Evolutionary conservation across 2,888 invertebrate genomes (phyloP).

Genomic region (Trachelus stipa): DNA sequence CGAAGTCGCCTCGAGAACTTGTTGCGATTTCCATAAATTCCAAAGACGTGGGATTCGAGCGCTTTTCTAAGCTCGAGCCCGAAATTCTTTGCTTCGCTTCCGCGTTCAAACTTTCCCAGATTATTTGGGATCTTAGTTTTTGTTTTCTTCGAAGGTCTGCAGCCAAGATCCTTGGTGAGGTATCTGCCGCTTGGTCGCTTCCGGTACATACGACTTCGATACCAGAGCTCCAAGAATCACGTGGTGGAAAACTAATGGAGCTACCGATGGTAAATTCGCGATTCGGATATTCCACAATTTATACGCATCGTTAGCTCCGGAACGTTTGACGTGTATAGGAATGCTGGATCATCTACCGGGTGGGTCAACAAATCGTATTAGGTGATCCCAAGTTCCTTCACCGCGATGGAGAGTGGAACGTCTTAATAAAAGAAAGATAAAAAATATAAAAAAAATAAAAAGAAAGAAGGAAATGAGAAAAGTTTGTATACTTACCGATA

Average conservation of each 20-base stretch:
- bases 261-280: background rate
- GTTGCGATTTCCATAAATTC: background rate
- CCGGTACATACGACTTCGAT: background rate
- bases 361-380: background rate
- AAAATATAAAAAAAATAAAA: slow-evolving; percentile 14
- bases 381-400: background rate
- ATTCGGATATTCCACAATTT: background rate
- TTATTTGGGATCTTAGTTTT: background rate
- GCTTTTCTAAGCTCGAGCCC: background rate
- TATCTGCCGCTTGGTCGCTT: background rate
- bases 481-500: slow-evolving; percentile 72
- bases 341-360: background rate
- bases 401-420: background rate
- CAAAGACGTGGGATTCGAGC: background rate
- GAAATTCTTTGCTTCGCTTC: background rate
- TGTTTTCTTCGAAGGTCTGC: background rate
- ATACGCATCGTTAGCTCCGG: background rate
- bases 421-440: slow-evolving; percentile 8
- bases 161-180: background rate
- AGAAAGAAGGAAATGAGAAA: background rate
- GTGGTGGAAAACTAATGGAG: background rate
- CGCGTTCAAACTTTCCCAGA: background rate
- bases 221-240: background rate
- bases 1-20: background rate
- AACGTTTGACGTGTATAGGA: background rate